Evolutionary conservation across 1,140 invertebrate species (phyloP).

Genomic region (Sminthurinus signatus): DNA sequence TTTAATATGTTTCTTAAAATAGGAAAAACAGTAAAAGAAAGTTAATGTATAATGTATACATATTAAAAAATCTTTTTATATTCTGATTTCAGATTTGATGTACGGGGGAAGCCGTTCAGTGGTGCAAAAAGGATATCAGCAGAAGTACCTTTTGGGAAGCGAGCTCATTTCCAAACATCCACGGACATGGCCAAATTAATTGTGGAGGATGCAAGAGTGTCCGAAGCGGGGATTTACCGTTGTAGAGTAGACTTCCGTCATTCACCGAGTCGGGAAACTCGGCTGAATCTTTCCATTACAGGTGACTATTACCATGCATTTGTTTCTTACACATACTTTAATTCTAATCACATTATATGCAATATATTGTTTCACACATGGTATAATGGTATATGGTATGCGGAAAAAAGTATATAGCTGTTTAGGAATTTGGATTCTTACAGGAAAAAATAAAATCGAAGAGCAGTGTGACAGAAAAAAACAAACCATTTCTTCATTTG

Average conservation of each 20-base stretch:
- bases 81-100: conserved; percentile 65
- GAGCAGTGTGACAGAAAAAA: too few species aligned
- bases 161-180: conserved; percentile 64
- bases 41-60: neutral
- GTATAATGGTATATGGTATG: too few species aligned
- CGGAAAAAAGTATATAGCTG: too few species aligned
- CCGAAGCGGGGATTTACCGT: conserved; percentile 53
- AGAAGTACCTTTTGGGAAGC: conserved; percentile 59
- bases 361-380: too few species aligned
- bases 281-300: conserved; percentile 53
- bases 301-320: conserved; percentile 45
- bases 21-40: too few species aligned
- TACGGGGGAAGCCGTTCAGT: conserved; percentile 60
- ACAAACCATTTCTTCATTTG: too few species aligned
- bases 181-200: conserved; percentile 49
- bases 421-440: too few species aligned
- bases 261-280: conserved; percentile 52
- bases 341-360: too few species aligned
- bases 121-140: conserved; percentile 72
- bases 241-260: conserved; percentile 56
- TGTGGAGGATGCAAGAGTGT: conserved; percentile 49
- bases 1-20: too few species aligned
- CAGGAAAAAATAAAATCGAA: too few species aligned
- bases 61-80: conserved; percentile 20
- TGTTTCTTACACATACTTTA: neutral